Evolutionary conservation across 1,140 invertebrate species (phyloP).

Genomic region (Lordiphosa clarofinis): DNA sequence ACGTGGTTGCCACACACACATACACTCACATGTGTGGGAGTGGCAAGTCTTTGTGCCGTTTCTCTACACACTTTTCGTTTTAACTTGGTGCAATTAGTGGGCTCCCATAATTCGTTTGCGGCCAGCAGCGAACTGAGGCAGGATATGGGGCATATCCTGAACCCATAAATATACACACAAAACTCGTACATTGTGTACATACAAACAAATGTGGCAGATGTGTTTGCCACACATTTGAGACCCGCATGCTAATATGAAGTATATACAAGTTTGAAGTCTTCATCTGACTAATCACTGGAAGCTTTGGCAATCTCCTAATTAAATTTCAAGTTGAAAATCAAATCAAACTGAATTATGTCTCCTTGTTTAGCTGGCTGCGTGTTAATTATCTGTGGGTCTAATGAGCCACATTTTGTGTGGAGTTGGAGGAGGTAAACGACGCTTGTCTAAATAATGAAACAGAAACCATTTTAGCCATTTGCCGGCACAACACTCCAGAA

Average conservation of each 20-base stretch:
- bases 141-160: conserved; percentile 63
- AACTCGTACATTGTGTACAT: conserved; percentile 12
- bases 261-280: conserved; percentile 33
- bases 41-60: conserved; percentile 26
- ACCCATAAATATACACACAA: conserved; percentile 22
- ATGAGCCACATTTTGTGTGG: conserved; percentile 30
- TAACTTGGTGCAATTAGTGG: conserved; percentile 71
- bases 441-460: conserved; percentile 65
- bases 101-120: conserved; percentile 67
- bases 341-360: conserved; percentile 29
- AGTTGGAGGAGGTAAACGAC: conserved; percentile 17
- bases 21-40: conserved; percentile 4
- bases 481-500: conserved; percentile 42
- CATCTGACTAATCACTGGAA: conserved; percentile 42
- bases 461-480: conserved; percentile 43
- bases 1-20: conserved; percentile 42
- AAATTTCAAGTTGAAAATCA: conserved; percentile 61
- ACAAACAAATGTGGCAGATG: conserved; percentile 29
- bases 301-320: conserved; percentile 61
- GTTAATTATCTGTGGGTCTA: conserved; percentile 63
- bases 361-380: conserved; percentile 22
- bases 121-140: conserved; percentile 53
- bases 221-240: conserved; percentile 36
- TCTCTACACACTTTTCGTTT: conserved; percentile 69
- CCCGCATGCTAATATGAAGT: conserved; percentile 43